Evolutionary conservation across 2,113 vertebrate genomes (phyloP).

Genomic region (Pipra filicauda): DNA sequence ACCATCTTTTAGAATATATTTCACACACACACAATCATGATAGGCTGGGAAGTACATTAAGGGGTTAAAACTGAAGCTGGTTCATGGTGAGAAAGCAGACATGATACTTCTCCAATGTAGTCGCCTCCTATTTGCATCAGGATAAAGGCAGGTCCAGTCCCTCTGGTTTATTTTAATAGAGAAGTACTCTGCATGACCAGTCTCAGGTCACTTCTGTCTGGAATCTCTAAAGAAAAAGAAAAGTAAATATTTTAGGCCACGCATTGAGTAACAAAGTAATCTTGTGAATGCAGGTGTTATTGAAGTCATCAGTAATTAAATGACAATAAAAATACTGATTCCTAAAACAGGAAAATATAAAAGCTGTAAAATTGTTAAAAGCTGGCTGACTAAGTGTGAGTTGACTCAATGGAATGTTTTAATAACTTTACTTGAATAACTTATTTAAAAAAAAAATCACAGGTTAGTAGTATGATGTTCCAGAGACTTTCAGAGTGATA

Average conservation of each 20-base stretch:
- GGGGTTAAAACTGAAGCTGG: not conserved
- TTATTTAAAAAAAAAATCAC: not conserved
- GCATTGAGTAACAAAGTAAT: not conserved
- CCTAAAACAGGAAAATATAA: not conserved
- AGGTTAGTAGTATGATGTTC: not conserved
- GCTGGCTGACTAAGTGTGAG: accelerated
- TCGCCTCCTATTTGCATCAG: not conserved
- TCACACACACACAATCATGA: no score
- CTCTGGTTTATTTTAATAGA: not conserved
- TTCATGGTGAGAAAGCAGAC: not conserved
- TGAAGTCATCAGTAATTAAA: not conserved
- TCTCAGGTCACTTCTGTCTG: not conserved
- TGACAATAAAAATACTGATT: not conserved
- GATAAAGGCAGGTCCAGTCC: not conserved
- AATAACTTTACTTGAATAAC: not conserved
- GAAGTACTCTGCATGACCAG: not conserved
- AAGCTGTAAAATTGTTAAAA: not conserved
- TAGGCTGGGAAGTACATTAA: not conserved
- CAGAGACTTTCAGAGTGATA: not conserved
- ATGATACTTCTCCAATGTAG: not conserved
- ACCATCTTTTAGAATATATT: not conserved
- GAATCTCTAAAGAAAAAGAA: not conserved
- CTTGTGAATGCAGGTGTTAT: not conserved
- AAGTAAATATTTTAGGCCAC: not conserved
- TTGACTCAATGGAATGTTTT: not conserved